A percentile compares a stretch with the other conserved stretches of the same genome.
These are phyloP conservation scores for Chromoteleia sp. DNA, from an alignment of 2,888 invertebrate species.

Conservation along the genomic window DNA sequence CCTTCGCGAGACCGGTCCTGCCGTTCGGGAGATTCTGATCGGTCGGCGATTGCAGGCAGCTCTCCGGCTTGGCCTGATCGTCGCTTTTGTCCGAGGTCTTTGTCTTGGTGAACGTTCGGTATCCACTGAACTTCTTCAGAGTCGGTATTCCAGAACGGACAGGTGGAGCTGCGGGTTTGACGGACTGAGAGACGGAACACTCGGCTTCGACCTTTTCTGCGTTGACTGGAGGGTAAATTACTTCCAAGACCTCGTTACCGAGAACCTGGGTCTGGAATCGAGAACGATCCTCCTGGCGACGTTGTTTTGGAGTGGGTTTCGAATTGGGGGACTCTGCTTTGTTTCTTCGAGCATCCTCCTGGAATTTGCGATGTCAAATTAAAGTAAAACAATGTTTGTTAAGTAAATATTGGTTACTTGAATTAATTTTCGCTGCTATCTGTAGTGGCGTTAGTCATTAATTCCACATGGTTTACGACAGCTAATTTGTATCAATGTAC, in stretches of 20 bases:
- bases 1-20: neutral
- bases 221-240: constrained; percentile 61
- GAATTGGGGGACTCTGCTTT: constrained; percentile 77
- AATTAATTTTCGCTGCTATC: too few species aligned
- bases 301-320: constrained; percentile 88
- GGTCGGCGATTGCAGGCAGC: neutral
- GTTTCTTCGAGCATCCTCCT: constrained; percentile 71
- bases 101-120: constrained; percentile 67
- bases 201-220: constrained; percentile 37
- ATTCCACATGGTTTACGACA: too few species aligned
- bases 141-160: constrained; percentile 77
- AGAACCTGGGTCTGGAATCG: constrained; percentile 89
- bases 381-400: too few species aligned
- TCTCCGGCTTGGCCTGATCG: constrained; percentile 19
- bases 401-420: too few species aligned
- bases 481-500: too few species aligned
- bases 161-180: constrained; percentile 86
- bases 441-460: too few species aligned
- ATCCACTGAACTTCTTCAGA: constrained; percentile 74
- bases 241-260: constrained; percentile 80
- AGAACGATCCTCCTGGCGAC: constrained; percentile 88
- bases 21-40: constrained; percentile 6
- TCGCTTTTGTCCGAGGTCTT: constrained; percentile 41
- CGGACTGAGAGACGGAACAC: constrained; percentile 76
- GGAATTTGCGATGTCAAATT: too few species aligned